phyloP scores from a whole-genome alignment of 2,113 vertebrate species.

The Recurvirostra avosetta region DNA sequence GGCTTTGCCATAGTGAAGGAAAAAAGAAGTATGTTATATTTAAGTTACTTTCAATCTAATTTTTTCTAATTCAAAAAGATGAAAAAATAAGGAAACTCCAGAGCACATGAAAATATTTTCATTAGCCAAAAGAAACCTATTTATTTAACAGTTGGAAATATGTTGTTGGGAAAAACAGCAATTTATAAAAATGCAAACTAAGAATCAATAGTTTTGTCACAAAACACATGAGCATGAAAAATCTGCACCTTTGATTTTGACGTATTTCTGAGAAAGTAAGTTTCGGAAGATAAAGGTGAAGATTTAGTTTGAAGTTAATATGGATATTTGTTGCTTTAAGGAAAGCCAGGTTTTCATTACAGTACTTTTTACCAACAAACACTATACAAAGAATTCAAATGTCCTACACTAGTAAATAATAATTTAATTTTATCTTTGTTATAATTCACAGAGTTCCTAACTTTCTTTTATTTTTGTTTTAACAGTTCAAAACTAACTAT shows the following conservation, averaged over 20 bases:
- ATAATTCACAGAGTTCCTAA: background rate
- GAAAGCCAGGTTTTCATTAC: background rate
- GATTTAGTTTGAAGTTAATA: background rate
- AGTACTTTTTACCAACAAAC: background rate
- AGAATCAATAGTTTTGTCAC: background rate
- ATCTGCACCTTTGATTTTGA: background rate
- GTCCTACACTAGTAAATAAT: background rate
- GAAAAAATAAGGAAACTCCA: background rate
- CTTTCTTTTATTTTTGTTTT: background rate
- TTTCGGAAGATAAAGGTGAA: background rate
- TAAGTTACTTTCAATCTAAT: background rate
- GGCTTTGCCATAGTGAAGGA: background rate
- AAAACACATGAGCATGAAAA: background rate
- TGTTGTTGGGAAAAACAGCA: background rate
- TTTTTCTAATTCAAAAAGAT: background rate
- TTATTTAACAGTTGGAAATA: background rate
- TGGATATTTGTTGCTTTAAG: background rate
- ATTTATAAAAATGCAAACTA: background rate
- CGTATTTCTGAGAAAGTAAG: background rate
- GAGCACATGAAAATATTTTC: background rate
- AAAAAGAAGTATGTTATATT: background rate
- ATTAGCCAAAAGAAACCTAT: background rate
- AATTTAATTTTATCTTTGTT: background rate
- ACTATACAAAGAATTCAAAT: background rate
- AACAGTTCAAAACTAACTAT: constrained; percentile 90